Evolutionary conservation across 2,797 vertebrate genomes (phyloP).

Genomic region (Chrysocyon brachyurus): DNA sequence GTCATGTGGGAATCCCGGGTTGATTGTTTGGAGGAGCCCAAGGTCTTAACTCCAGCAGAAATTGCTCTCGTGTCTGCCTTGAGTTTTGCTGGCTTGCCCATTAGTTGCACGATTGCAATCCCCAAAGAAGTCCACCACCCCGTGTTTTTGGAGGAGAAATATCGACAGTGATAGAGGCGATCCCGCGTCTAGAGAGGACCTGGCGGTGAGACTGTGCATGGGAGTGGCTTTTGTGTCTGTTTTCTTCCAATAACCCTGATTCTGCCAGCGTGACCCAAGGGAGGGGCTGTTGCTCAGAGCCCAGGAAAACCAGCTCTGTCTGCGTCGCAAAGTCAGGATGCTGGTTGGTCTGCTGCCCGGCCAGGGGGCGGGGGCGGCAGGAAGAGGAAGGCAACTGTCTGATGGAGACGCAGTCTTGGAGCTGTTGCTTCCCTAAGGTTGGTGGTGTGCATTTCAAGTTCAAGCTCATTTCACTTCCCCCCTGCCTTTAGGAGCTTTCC

Average conservation of each 20-base stretch:
- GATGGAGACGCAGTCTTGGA: rapidly evolving
- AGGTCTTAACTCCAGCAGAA: background rate
- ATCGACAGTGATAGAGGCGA: background rate
- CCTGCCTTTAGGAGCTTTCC: background rate
- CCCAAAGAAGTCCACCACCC: constrained; percentile 47
- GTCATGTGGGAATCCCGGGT: rapidly evolving
- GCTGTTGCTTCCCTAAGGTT: rapidly evolving
- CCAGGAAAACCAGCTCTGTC: background rate
- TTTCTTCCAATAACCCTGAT: background rate
- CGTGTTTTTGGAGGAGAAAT: background rate
- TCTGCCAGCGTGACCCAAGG: background rate
- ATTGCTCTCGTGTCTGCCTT: background rate
- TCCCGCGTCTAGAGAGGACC: background rate
- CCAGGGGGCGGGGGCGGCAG: no score
- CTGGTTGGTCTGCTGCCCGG: rapidly evolving
- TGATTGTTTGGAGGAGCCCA: background rate
- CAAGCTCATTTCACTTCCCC: rapidly evolving
- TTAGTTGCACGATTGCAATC: background rate
- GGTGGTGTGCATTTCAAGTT: background rate
- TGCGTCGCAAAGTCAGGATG: background rate
- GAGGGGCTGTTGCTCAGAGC: background rate
- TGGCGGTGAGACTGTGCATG: rapidly evolving
- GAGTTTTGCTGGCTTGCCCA: constrained; percentile 35
- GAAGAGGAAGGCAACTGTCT: rapidly evolving
- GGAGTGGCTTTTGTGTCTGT: background rate